Percentiles rank a stretch among this genome's conserved stretches.
These are phyloP conservation scores for Coenobita brevimanus DNA, from an alignment of 1,140 invertebrate genomes.

Conservation along the genomic window DNA sequence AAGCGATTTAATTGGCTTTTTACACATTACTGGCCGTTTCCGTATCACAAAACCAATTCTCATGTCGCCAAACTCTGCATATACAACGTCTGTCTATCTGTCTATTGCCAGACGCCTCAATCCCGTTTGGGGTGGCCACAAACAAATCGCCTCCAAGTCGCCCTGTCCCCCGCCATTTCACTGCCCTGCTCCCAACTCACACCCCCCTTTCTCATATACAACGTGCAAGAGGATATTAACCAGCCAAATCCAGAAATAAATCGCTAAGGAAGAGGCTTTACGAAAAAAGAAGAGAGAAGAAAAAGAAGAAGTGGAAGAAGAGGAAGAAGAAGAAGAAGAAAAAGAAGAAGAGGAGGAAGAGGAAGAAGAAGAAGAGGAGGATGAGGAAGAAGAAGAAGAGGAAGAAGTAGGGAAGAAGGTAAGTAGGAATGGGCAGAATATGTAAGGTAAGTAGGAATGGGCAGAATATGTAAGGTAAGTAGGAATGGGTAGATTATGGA, in stretches of 20 bases:
- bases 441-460: background rate
- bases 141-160: too few species aligned
- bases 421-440: background rate
- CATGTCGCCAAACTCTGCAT: background rate
- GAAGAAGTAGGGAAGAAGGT: background rate
- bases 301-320: background rate
- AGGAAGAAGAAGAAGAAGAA: background rate
- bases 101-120: too few species aligned
- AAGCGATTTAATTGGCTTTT: too few species aligned
- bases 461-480: background rate
- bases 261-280: too few species aligned
- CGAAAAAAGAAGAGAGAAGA: background rate
- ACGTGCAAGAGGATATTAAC: too few species aligned
- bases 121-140: too few species aligned
- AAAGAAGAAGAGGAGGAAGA: background rate
- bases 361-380: background rate
- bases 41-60: background rate
- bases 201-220: too few species aligned
- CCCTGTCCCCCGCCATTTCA: too few species aligned
- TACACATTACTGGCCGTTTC: too few species aligned
- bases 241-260: too few species aligned
- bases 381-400: background rate
- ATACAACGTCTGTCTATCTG: too few species aligned
- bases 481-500: background rate
- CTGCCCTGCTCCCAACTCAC: too few species aligned